phyloP scores from a whole-genome alignment of 2,113 vertebrate genomes.

The Turdus rufiventris region DNA sequence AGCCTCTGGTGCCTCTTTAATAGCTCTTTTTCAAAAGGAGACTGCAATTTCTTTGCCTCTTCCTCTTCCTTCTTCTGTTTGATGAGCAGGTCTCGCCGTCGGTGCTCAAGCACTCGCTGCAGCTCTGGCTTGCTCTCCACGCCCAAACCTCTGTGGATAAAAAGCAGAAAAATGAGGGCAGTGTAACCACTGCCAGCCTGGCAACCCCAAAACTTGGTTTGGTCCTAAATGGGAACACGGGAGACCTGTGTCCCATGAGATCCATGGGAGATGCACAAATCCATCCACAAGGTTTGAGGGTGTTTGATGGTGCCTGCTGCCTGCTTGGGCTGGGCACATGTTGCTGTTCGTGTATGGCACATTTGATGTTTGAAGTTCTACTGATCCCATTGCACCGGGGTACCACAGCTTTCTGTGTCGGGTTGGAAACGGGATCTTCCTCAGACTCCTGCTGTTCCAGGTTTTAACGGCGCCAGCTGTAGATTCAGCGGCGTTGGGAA shows the following conservation, averaged over 20 bases:
- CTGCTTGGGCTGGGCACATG: neutral
- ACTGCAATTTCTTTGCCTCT: conserved; percentile 85
- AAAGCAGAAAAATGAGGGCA: neutral
- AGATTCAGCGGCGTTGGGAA: neutral
- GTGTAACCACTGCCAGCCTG: neutral
- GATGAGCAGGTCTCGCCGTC: conserved; percentile 86
- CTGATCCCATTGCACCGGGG: neutral
- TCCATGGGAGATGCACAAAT: neutral
- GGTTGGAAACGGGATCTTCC: neutral
- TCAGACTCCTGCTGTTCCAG: neutral
- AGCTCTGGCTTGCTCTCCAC: conserved; percentile 90
- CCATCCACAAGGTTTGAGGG: neutral
- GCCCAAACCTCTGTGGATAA: conserved; percentile 65
- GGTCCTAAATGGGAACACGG: neutral
- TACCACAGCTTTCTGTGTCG: neutral
- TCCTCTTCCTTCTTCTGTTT: conserved; percentile 88
- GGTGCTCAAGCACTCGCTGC: conserved; percentile 89
- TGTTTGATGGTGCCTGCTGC: neutral
- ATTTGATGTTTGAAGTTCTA: neutral
- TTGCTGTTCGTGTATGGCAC: neutral
- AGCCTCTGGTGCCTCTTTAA: conserved; percentile 87
- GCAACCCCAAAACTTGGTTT: neutral
- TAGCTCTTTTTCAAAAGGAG: conserved; percentile 91
- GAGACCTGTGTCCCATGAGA: neutral
- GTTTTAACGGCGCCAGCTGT: neutral